These are phyloP conservation scores for Polyommatus icarus DNA, from an alignment of 2,888 invertebrate species.

Conservation along the genomic window DNA sequence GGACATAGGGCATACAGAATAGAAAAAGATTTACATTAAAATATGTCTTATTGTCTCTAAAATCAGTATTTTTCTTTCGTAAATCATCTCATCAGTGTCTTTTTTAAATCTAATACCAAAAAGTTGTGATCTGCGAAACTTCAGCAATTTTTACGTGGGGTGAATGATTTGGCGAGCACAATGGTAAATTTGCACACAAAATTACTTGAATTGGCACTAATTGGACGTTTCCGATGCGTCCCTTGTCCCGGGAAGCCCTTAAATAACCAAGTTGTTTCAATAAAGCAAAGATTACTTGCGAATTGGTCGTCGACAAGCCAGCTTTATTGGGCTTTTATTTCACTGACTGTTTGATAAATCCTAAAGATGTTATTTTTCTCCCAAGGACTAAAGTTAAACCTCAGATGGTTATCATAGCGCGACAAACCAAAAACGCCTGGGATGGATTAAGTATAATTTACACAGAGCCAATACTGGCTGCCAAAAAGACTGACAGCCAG, in stretches of 20 bases:
- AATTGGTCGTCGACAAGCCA: slow-evolving; percentile 10
- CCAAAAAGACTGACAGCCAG: too few species aligned
- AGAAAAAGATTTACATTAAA: background rate
- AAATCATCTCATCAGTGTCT: background rate
- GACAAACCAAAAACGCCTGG: background rate
- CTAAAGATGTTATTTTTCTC: slow-evolving; percentile 15
- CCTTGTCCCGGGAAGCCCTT: slow-evolving; percentile 19
- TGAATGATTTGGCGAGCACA: slow-evolving; percentile 12
- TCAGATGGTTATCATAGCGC: background rate
- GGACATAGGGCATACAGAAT: too few species aligned
- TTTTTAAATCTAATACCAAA: background rate
- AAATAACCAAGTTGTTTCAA: slow-evolving; percentile 20
- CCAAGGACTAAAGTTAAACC: background rate
- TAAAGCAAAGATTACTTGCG: slow-evolving; percentile 22
- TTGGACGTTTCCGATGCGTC: slow-evolving; percentile 12
- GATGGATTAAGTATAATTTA: too few species aligned
- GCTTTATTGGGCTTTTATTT: slow-evolving; percentile 14
- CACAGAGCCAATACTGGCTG: too few species aligned
- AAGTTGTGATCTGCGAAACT: background rate
- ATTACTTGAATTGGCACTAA: slow-evolving; percentile 13
- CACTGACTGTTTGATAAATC: background rate
- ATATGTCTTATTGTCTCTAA: background rate
- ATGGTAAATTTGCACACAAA: slow-evolving; percentile 5
- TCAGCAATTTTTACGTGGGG: background rate
- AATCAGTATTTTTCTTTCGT: background rate